Evolutionary conservation across 1,140 invertebrate genomes (phyloP).

Genomic region (Armadillidium nasatum): DNA sequence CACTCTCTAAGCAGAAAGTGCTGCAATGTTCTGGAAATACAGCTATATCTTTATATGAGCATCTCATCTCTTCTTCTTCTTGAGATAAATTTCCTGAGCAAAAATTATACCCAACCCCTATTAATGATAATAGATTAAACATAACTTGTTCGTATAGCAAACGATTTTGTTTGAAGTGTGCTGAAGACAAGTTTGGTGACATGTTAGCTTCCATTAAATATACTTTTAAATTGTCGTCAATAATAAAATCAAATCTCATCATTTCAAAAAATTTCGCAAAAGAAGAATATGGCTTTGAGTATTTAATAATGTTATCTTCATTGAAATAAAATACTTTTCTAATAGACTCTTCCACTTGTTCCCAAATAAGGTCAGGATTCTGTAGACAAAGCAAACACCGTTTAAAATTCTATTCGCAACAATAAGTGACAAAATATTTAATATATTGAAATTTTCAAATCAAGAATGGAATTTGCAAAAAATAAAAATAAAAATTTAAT

Average conservation of each 20-base stretch:
- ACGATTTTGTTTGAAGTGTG: constrained; percentile 80
- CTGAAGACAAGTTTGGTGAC: constrained; percentile 93
- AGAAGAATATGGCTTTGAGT: constrained; percentile 52
- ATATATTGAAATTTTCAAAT: too few relatives aligned
- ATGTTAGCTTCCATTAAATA: constrained; percentile 95
- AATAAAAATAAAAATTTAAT: too few relatives aligned
- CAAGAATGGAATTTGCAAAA: too few relatives aligned
- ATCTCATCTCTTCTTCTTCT: constrained; percentile 61
- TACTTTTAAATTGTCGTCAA: constrained; percentile 82
- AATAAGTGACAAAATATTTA: too few relatives aligned
- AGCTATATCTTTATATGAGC: constrained; percentile 71
- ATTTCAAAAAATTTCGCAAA: constrained; percentile 86
- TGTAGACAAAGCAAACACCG: too few relatives aligned
- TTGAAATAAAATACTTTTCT: constrained; percentile 67
- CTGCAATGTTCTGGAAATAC: constrained; percentile 68
- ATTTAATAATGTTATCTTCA: constrained; percentile 57
- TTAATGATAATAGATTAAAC: constrained; percentile 67
- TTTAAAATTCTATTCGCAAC: too few relatives aligned
- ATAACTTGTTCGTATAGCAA: constrained; percentile 89
- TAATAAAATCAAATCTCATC: constrained; percentile 85
- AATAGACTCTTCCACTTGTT: constrained; percentile 73
- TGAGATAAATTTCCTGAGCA: constrained; percentile 38
- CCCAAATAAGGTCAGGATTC: constrained; percentile 72
- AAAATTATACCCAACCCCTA: constrained; percentile 56
- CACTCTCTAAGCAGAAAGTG: constrained; percentile 58